phyloP scores from a whole-genome alignment of 2,797 vertebrate genomes.

The Lithobates sylvaticus region DNA sequence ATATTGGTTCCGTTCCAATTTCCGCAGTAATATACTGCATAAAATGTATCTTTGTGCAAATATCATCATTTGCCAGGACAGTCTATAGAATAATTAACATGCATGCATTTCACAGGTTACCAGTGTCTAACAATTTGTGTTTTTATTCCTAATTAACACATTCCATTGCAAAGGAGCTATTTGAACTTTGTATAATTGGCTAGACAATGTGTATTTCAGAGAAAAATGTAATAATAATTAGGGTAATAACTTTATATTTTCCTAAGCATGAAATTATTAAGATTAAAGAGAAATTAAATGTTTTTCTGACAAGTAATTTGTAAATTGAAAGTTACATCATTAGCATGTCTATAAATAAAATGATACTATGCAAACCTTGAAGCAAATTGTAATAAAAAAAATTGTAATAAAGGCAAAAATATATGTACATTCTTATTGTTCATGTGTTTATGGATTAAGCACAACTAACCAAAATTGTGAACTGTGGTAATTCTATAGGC shows the following conservation, averaged over 20 bases:
- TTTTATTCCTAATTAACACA: conserved; percentile 33
- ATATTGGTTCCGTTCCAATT: too few species aligned
- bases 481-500: too few species aligned
- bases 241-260: not conserved
- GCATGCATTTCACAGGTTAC: conserved; percentile 17
- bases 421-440: too few species aligned
- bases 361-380: not conserved
- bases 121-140: conserved; percentile 30
- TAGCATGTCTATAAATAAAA: too few species aligned
- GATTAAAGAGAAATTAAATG: conserved; percentile 2
- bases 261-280: not conserved
- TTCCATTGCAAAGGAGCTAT: not conserved
- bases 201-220: conserved; percentile 15
- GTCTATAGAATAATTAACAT: conserved; percentile 3
- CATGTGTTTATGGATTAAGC: too few species aligned
- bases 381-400: too few species aligned
- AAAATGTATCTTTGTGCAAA: not conserved
- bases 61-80: not conserved
- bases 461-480: too few species aligned
- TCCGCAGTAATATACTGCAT: too few species aligned
- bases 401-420: too few species aligned
- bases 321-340: conserved; percentile 5
- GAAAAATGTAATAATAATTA: conserved; percentile 4
- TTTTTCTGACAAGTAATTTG: not conserved
- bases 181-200: conserved; percentile 9